Conservation (phyloP, 1,140 invertebrate genomes). For the Manduca sexta region DNA sequence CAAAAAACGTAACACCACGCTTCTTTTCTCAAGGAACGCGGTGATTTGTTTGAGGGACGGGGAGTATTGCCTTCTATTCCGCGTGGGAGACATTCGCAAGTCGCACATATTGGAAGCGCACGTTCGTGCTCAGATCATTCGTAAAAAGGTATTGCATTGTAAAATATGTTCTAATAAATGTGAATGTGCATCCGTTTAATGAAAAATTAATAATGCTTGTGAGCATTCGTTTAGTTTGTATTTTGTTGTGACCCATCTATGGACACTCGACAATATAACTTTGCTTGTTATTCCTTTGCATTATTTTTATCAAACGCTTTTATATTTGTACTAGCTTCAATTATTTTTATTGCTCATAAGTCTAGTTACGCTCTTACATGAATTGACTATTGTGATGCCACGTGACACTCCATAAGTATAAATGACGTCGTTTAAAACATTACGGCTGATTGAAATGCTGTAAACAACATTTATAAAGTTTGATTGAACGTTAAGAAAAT, state of each 20-base stretch:
- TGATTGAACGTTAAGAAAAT: too few relatives aligned
- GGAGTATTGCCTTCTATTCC: constrained; percentile 70
- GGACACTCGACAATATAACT: constrained; percentile 18
- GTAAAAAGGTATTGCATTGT: constrained; percentile 63
- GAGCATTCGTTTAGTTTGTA: constrained; percentile 8
- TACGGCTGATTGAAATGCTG: too few relatives aligned
- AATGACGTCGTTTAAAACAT: too few relatives aligned
- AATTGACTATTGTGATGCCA: too few relatives aligned
- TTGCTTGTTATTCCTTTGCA: constrained; percentile 9
- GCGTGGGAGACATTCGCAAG: constrained; percentile 73
- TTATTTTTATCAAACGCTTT: not conserved
- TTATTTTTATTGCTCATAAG: too few relatives aligned
- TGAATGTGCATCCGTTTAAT: constrained; percentile 9
- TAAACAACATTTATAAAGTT: too few relatives aligned
- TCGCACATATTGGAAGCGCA: constrained; percentile 73
- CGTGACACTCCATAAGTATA: too few relatives aligned
- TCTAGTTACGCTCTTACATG: too few relatives aligned
- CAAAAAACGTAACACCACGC: constrained; percentile 72
- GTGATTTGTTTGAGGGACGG: constrained; percentile 72
- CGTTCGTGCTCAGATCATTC: constrained; percentile 70
- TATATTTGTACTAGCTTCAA: not conserved
- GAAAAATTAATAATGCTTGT: too few relatives aligned
- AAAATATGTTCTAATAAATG: constrained; percentile 4
- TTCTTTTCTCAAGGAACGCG: constrained; percentile 69
- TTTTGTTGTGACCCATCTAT: constrained; percentile 39